Conservation (phyloP, 1,140 invertebrate genomes). For the Diuraphis noxia region DNA sequence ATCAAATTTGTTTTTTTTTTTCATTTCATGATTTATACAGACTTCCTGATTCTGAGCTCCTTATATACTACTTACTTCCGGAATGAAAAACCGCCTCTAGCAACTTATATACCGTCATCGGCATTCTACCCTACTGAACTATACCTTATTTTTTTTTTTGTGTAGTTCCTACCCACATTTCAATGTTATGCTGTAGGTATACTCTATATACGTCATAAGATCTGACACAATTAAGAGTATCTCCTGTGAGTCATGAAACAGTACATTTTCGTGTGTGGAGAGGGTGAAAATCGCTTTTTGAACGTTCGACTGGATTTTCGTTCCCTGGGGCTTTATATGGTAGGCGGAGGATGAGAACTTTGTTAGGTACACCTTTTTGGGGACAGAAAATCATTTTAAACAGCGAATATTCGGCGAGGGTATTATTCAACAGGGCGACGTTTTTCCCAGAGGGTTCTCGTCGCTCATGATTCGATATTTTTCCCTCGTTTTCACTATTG, state of each 20-base stretch:
- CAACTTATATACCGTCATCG: conserved; percentile 24
- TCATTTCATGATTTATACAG: conserved; percentile 37
- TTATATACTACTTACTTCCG: conserved; percentile 46
- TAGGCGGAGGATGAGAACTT: conserved; percentile 20
- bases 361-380: conserved; percentile 52
- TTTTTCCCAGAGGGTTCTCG: conserved; percentile 41
- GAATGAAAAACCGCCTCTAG: conserved; percentile 8
- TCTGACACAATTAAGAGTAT: conserved; percentile 49
- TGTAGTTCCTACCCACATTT: neutral
- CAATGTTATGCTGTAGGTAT: neutral
- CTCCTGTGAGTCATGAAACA: conserved; percentile 49
- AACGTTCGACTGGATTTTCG: conserved; percentile 52
- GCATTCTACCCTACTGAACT: conserved; percentile 16
- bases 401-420: conserved; percentile 39
- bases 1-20: conserved; percentile 41
- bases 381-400: conserved; percentile 53
- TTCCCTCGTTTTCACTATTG: conserved; percentile 53
- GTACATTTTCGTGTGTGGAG: conserved; percentile 13
- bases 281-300: conserved; percentile 53
- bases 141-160: conserved; percentile 13
- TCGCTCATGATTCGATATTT: conserved; percentile 49
- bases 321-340: conserved; percentile 22
- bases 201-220: conserved; percentile 19
- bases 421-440: conserved; percentile 52
- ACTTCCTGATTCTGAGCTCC: conserved; percentile 32